These are phyloP conservation scores for Protonemura montana DNA, from an alignment of 2,888 invertebrate genomes.

Conservation along the genomic window DNA sequence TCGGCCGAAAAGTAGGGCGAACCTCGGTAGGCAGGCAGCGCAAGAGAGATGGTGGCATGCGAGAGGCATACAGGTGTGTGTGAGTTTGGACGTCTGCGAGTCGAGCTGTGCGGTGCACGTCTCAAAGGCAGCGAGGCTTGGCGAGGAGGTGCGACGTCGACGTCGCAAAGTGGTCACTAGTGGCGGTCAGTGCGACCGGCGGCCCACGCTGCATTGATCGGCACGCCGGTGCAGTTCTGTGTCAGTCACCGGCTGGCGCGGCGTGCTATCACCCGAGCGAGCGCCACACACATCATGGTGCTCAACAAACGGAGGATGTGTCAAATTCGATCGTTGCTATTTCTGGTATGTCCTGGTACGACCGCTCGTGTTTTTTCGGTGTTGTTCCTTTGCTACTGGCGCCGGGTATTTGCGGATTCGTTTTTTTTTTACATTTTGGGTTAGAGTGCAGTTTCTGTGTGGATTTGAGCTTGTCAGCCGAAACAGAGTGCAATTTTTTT, in stretches of 20 bases:
- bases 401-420: too few relatives aligned
- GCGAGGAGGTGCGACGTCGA: not conserved
- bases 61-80: not conserved
- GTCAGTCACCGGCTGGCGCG: not conserved
- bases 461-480: too few relatives aligned
- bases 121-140: not conserved
- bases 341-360: slow-evolving; percentile 48
- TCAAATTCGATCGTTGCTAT: slow-evolving; percentile 49
- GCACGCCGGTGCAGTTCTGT: too few relatives aligned
- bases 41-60: not conserved
- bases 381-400: not conserved
- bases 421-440: too few relatives aligned
- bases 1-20: slow-evolving; percentile 12
- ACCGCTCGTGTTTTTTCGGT: not conserved
- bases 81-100: not conserved
- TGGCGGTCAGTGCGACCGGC: too few relatives aligned
- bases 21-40: not conserved
- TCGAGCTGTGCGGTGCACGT: not conserved
- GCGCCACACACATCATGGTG: too few relatives aligned
- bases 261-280: too few relatives aligned
- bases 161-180: not conserved
- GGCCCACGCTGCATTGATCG: too few relatives aligned
- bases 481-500: too few relatives aligned
- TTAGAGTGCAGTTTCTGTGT: too few relatives aligned
- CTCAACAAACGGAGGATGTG: slow-evolving; percentile 47